Base-by-base conservation (phyloP, 2,113 vertebrate species). In the Podarcis cretensis region DNA sequence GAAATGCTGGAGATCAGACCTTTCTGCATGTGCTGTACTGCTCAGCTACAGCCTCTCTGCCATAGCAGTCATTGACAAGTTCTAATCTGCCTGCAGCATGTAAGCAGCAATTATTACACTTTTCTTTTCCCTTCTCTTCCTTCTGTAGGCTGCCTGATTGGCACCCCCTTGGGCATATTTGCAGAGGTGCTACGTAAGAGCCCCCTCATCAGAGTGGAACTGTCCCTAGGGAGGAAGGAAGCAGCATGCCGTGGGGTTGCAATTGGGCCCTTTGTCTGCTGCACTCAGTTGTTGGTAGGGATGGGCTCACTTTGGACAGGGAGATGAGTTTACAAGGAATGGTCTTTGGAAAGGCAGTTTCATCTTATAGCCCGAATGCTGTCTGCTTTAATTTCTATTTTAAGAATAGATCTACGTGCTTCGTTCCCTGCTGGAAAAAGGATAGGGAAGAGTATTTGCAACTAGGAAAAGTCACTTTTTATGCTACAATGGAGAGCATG, bases 131-230 rank as follows among this genome's bases (percentile, higher is more conserved):
- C 89, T 91, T 91, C 86, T 94, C 89, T 88, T 79, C 79, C 85
- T 92, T 90, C 2, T 37, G 86, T 84, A 0, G 3, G 71, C 77
- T 89, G 94, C 93, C 92, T 94, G 93, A 90, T 93, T 93, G 0
- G 21, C 90, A 89, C 92, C 94, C 94, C 37, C 89, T 89, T 94
- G 90, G 92, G 93, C 93, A 91, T 95, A 94, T 95, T 95, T 93
- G 94, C 90, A 73, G 84, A 95, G 89, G 90, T 92, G 25, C n/a
- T 54, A 3, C 48, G 27, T 65, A 80, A 87, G 74, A 23, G 3
- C 75, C 32, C 35, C 30, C 20, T 77, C 59, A 37, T 59, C 69
- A 57, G 30, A 40, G 48, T 10, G 6, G 48, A 21, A 57, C 43
- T 5, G 40, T 21, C 12, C 10, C 18, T 20, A 57, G 12, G 27